Evolutionary conservation across 2,113 vertebrate species (phyloP).

Genomic region (Opisthocomus hoazin): DNA sequence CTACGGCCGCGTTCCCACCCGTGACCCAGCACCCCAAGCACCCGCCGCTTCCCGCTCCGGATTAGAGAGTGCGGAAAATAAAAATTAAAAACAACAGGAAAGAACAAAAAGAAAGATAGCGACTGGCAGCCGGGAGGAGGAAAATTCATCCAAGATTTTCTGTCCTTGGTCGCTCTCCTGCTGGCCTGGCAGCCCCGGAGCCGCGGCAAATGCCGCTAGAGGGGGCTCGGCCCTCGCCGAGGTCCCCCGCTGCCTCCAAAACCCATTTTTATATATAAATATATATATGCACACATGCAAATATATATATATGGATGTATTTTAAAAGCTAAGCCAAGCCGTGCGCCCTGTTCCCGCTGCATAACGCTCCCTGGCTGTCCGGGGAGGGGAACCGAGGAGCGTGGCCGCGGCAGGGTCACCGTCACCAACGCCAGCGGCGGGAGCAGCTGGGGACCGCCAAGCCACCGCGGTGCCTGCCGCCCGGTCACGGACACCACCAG

Average conservation of each 20-base stretch:
- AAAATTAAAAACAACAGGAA: too few relatives aligned
- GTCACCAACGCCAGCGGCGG: rapidly evolving
- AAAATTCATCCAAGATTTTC: not conserved
- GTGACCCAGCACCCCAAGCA: not conserved
- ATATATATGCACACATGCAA: not conserved
- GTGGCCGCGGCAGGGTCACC: not conserved
- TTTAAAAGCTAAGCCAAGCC: not conserved
- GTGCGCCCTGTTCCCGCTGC: rapidly evolving
- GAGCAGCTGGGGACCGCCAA: not conserved
- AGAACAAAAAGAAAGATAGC: not conserved
- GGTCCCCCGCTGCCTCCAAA: not conserved
- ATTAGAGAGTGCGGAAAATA: not conserved
- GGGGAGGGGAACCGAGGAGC: rapidly evolving
- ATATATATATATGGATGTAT: not conserved
- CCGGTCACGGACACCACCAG: not conserved
- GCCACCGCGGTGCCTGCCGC: not conserved
- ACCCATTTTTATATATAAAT: not conserved
- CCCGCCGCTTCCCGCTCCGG: not conserved
- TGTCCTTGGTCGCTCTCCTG: not conserved
- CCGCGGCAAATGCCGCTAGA: slow-evolving; percentile 43
- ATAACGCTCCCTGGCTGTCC: not conserved
- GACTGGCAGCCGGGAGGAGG: not conserved
- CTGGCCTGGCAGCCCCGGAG: not conserved
- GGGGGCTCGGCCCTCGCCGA: slow-evolving; percentile 55
- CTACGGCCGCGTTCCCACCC: rapidly evolving